Evolutionary conservation across 2,113 vertebrate species (phyloP), one percentile per base, ranked within the genome.

Genomic region (Sylvietta virens): DNA sequence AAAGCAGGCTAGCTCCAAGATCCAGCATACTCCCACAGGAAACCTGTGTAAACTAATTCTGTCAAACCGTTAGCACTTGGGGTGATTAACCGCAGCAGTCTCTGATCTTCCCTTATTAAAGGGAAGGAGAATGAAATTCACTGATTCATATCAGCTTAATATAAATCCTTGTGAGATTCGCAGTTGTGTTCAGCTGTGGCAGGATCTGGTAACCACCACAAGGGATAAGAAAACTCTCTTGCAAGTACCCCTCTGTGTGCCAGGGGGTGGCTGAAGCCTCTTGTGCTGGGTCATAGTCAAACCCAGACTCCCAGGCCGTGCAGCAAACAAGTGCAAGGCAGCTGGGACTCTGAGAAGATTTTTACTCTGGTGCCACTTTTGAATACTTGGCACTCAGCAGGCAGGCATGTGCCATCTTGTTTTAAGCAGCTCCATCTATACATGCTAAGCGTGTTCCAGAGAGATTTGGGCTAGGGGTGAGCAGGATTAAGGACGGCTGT

Each of bases 81-180:
- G 88, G 95, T 96, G 93, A 96, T 96, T 86, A 97, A 95, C 93
- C 76, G 0, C 94, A 95, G 51, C 18, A 94, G 76, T 5, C 82
- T 97, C 92, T 95, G 90, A 96, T 95, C 95, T 95, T 91, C 80
- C 96, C 80, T 95, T 93, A 94, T 94, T 96, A 96, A 96, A 92
- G 47, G 82, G 65, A 88, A 95, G 66, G 40, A 83, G 86, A 95
- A 95, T 76, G 70, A 97, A 94, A 95, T 88, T 77, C 76, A 83
- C 91, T 90, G 96, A 95, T 97, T 95, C 91, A 37, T 96, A 96
- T 91, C 84, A 94, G 90, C 83, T 96, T 97, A 96, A 97, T 96
- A 97, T 58, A 95, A 95, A 90, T 83, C 86, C 81, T 15, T 82
- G 40, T 53, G 79, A 90, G 82, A 86, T 70, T 37, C 1, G 0